Percentiles rank a stretch among this genome's conserved stretches.
These are phyloP conservation scores for Horisme vitalbata DNA, from an alignment of 2,888 invertebrate species.

Conservation along the genomic window DNA sequence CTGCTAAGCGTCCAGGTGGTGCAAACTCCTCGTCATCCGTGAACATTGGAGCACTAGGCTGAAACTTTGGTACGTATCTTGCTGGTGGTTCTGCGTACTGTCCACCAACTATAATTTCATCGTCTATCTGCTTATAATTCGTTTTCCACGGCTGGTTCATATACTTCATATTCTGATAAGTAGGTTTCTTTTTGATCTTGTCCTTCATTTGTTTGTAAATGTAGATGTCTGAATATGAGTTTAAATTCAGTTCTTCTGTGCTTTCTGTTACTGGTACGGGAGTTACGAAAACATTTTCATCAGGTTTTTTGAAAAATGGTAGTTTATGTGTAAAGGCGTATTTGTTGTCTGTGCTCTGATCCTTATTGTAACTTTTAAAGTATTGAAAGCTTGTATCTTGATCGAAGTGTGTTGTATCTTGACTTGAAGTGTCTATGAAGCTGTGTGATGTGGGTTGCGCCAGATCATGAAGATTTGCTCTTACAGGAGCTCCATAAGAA, in stretches of 20 bases:
- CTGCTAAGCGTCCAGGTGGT: conserved; percentile 37
- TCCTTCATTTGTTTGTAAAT: conserved; percentile 39
- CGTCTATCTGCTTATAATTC: conserved; percentile 30
- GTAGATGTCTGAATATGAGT: conserved; percentile 42
- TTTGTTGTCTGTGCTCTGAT: conserved; percentile 41
- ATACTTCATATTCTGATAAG: conserved; percentile 36
- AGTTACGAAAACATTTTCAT: conserved; percentile 36
- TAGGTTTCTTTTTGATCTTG: conserved; percentile 40
- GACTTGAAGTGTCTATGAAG: conserved; percentile 32
- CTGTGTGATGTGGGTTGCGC: conserved; percentile 38
- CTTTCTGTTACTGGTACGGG: conserved; percentile 28
- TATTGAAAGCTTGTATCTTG: conserved; percentile 36
- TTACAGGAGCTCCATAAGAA: conserved; percentile 57
- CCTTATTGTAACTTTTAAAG: conserved; percentile 41
- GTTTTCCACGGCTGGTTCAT: conserved; percentile 48
- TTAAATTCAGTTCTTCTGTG: conserved; percentile 37
- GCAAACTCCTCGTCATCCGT: conserved; percentile 45
- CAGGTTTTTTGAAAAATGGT: conserved; percentile 38
- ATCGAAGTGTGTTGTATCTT: conserved; percentile 21
- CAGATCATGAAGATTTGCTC: conserved; percentile 36
- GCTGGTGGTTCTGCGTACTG: conserved; percentile 73
- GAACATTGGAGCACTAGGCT: conserved; percentile 44
- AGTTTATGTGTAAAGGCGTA: conserved; percentile 45
- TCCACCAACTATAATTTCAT: conserved; percentile 63
- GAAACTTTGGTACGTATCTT: conserved; percentile 51